Evolutionary conservation across 2,797 vertebrate species (phyloP), one percentile per base, ranked within the genome.

Genomic region (Chaunax sp.): DNA sequence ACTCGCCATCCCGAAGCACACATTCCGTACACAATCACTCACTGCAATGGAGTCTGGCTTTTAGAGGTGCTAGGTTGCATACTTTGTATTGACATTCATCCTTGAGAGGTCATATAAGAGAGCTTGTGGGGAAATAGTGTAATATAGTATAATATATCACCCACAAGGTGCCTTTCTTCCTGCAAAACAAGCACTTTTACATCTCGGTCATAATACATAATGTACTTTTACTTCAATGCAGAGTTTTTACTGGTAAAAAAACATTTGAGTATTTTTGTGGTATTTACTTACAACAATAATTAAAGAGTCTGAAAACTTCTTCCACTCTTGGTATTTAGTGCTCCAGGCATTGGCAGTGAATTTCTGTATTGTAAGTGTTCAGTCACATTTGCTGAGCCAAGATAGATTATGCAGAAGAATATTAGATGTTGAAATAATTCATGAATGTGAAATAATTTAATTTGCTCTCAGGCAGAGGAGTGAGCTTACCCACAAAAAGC

Each of bases 351-450:
- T 49, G 19, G 49, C 64, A 47, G 43, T 57, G 57, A 66, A 73
- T 69, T 40, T 38, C 14, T 56, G 11, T 33, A 46, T 56, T 81
- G 53, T 71, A 71, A 79, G 83, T 64, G 64, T 75, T 64, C 33
- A 69, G 55, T 65, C 62, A 54, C 18, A 58, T 43, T 61, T 65
- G 40, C 67, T 55, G 59, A 75, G 69, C 46, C 44, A 25, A 37
- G 25, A 49, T 41, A 53, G 46, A 76, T 81, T 73, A 69, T 70
- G 45, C 50, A 23, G 30, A 37, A 69, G 69, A 77, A 71, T 75
- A 73, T 70, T 82, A 30, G 5, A 78, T 75, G 55, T 75, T 64
- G 49, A 83, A 84, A 85, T 81, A 64, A 80, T 84, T 84, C 41
- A 84, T 83, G 54, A 81, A 70, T 69, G 52, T 70, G 69, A 78